These are phyloP conservation scores for Ptychodera flava DNA, from an alignment of 35 echinoderm and acorn worm genomes.

Conservation along the genomic window DNA sequence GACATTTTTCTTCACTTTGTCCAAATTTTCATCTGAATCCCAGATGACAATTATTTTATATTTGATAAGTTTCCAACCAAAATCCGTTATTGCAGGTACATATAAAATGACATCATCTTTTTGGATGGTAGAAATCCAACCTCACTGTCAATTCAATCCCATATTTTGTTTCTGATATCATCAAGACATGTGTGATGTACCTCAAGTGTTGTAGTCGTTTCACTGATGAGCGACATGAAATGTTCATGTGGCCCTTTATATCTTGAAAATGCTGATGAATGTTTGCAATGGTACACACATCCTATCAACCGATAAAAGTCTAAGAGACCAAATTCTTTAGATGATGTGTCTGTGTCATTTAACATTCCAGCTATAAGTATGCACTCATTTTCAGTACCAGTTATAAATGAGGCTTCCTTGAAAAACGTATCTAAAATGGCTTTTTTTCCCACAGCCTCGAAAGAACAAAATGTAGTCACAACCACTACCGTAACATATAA, in stretches of 20 bases:
- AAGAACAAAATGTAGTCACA: conserved; percentile 12
- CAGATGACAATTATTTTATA: not conserved
- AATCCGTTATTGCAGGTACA: not conserved
- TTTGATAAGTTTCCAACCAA: conserved; percentile 6
- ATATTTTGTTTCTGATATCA: conserved; percentile 3
- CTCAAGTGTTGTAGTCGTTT: not conserved
- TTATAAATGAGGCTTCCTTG: not conserved
- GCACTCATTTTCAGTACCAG: not conserved
- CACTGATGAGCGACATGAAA: not conserved
- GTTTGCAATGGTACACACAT: conserved; percentile 28
- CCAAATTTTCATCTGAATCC: conserved; percentile 14
- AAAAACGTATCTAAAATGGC: not conserved
- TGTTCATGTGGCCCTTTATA: conserved; percentile 8
- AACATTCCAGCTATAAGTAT: not conserved
- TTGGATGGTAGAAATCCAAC: conserved; percentile 15
- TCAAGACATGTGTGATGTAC: not conserved
- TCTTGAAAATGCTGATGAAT: conserved; percentile 18
- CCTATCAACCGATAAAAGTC: conserved; percentile 29
- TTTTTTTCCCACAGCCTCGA: not conserved
- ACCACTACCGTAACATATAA: conserved; percentile 6
- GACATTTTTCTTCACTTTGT: conserved; percentile 15
- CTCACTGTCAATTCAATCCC: conserved; percentile 12
- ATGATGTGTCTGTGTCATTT: not conserved
- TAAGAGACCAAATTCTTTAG: conserved; percentile 5
- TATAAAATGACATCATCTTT: not conserved